Percentiles rank a stretch among this genome's conserved stretches.
These are phyloP conservation scores for Lapara coniferarum DNA, from an alignment of 2,888 invertebrate genomes.

Conservation along the genomic window DNA sequence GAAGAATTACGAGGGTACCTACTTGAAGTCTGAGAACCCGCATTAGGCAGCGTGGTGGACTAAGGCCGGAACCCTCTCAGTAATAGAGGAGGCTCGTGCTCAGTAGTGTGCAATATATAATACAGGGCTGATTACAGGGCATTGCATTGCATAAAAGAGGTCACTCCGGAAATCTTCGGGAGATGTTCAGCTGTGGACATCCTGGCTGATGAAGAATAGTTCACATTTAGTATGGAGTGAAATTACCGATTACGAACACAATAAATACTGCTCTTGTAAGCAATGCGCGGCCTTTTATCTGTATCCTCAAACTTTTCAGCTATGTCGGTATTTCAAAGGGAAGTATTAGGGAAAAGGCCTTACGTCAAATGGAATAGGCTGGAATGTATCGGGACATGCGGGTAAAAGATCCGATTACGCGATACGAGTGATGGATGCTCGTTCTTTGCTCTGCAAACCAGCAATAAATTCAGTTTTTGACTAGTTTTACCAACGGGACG, in stretches of 20 bases:
- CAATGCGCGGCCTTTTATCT: neutral
- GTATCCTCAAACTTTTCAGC: slow-evolving; percentile 24
- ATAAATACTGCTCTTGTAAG: neutral
- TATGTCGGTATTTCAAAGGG: slow-evolving; percentile 19
- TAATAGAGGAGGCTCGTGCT: no score
- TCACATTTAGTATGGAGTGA: no score
- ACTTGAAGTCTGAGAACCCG: no score
- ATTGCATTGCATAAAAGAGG: no score
- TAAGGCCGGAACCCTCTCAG: no score
- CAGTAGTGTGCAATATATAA: no score
- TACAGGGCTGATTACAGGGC: no score
- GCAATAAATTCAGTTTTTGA: slow-evolving; percentile 47
- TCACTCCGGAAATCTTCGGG: no score
- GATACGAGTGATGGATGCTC: slow-evolving; percentile 51
- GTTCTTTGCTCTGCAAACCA: slow-evolving; percentile 36
- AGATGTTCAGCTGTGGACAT: no score
- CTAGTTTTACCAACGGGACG: slow-evolving; percentile 28
- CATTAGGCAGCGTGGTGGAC: no score
- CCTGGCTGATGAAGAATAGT: no score
- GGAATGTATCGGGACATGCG: slow-evolving; percentile 48
- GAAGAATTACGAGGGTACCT: no score
- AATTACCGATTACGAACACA: neutral
- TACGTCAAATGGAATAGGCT: slow-evolving; percentile 29
- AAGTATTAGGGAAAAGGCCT: slow-evolving; percentile 27
- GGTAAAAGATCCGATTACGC: slow-evolving; percentile 51